Percentiles rank a stretch among this genome's conserved stretches.
phyloP scores from a whole-genome alignment of 2,797 vertebrate genomes.

The Poeciliopsis infans region DNA sequence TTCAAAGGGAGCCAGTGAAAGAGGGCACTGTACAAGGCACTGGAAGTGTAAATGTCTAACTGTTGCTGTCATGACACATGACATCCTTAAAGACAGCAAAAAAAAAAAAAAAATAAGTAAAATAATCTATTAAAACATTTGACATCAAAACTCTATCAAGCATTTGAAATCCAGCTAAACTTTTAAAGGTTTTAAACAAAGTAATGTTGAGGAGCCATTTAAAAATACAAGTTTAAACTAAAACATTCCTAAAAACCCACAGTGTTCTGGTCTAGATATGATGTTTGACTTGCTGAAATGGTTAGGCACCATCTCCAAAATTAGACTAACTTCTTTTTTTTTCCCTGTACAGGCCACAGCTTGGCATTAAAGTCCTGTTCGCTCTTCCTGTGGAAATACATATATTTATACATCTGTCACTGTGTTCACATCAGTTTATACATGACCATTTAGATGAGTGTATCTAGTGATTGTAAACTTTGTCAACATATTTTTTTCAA shows the following conservation, averaged over 20 bases:
- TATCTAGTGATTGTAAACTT: conserved; percentile 31
- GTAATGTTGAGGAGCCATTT: conserved; percentile 15
- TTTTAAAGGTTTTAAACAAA: conserved; percentile 5
- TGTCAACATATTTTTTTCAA: conserved; percentile 6
- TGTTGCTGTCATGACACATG: conserved; percentile 69
- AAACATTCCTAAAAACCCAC: conserved; percentile 50
- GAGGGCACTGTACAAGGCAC: conserved; percentile 67
- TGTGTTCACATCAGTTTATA: conserved; percentile 22
- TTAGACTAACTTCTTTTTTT: conserved; percentile 51
- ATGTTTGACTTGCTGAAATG: conserved; percentile 66
- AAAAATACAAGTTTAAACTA: conserved; percentile 26
- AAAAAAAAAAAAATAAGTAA: conserved; percentile 39
- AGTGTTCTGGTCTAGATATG: conserved; percentile 45
- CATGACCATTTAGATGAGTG: conserved; percentile 23
- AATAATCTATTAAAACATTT: conserved; percentile 26
- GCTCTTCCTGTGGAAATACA: conserved; percentile 21
- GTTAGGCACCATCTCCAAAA: conserved; percentile 57
- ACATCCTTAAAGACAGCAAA: conserved; percentile 37
- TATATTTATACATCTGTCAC: conserved; percentile 26
- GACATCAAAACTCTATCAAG: conserved; percentile 7
- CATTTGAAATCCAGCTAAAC: conserved; percentile 3
- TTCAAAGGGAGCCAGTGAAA: conserved; percentile 75
- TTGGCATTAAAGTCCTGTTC: conserved; percentile 54
- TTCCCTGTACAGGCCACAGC: conserved; percentile 45
- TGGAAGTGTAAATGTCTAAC: conserved; percentile 73